Evolutionary conservation across 2,113 vertebrate genomes (phyloP), one percentile per base, ranked within the genome.

Genomic region (Mustela lutreola): DNA sequence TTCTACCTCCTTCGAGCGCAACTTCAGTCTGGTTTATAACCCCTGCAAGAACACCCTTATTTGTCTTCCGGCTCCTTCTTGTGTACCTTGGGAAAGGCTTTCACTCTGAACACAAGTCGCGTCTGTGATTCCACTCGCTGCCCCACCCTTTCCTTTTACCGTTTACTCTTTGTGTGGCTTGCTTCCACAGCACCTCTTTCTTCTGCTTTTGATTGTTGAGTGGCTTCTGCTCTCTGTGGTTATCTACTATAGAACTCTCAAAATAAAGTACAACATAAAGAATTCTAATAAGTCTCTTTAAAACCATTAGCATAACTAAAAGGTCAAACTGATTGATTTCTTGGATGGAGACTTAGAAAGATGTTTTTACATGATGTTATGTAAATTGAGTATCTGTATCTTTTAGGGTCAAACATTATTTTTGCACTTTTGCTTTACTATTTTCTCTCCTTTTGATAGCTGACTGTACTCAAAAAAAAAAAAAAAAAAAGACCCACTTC

Each of bases 11-110:
- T 53, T 33, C 28, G 19, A 0, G 21, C 45, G 36, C 19, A 85
- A 85, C 85, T 93, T 95, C 48, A 73, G 86, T 76, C 45, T 91
- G 79, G 92, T 56, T 96, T 97, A 89, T 63, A 93, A 28, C 42
- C 1, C 28, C 48, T 56, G 50, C 60, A 80, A 82, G 87, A 92
- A 94, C 45, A 95, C 26, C 83, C 76, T 87, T 79, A 87, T 96
- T 60, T 94, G 71, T 92, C 85, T 97, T 89, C 48, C 28, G 53
- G 67, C 31, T 75, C 53, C 50, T 70, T 24, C 53, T 70, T 80
- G 36, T 24, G 7, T 33, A 91, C 39, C 39, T 56, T 36, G 48
- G 56, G 67, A 95, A 90, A 71, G 89, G 71, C 48, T 92, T 96
- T 90, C 42, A 76, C 62, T 76, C 21, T 39, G 56, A 82, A 85